These are phyloP conservation scores for Calliphora vomitoria DNA, from an alignment of 2,888 invertebrate genomes.

Conservation along the genomic window DNA sequence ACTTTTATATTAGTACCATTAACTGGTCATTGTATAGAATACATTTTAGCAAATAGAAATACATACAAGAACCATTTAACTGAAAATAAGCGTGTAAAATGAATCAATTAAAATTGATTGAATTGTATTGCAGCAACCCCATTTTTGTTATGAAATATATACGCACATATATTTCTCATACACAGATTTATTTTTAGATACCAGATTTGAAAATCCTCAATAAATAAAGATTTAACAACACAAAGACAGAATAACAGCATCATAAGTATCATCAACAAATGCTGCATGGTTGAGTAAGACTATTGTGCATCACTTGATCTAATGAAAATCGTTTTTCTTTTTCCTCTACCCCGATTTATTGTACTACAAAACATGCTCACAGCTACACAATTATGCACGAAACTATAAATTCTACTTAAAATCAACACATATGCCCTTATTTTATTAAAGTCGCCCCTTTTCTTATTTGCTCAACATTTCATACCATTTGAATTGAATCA, in stretches of 20 bases:
- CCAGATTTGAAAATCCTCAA: slow-evolving; percentile 45
- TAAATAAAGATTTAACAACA: slow-evolving; percentile 67
- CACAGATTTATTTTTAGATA: slow-evolving; percentile 41
- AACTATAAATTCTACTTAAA: slow-evolving; percentile 74
- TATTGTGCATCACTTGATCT: slow-evolving; percentile 55
- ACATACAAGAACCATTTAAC: slow-evolving; percentile 33
- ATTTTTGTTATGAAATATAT: slow-evolving; percentile 12
- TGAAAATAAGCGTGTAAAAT: slow-evolving; percentile 76
- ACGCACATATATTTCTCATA: slow-evolving; percentile 8
- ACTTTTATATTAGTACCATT: slow-evolving; percentile 24
- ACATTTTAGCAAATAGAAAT: slow-evolving; percentile 8
- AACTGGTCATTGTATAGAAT: slow-evolving; percentile 43
- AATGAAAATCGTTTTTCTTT: slow-evolving; percentile 53
- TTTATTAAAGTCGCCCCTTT: slow-evolving; percentile 62
- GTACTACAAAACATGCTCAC: background rate
- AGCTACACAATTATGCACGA: slow-evolving; percentile 44
- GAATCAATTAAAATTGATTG: slow-evolving; percentile 83
- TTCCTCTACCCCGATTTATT: background rate
- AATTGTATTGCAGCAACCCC: slow-evolving; percentile 75
- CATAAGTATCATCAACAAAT: slow-evolving; percentile 34
- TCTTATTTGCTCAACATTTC: slow-evolving; percentile 23
- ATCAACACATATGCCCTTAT: slow-evolving; percentile 77
- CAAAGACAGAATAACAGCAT: slow-evolving; percentile 13
- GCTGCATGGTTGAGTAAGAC: slow-evolving; percentile 25
- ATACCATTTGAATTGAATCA: slow-evolving; percentile 1